Evolutionary conservation across 2,797 vertebrate genomes (phyloP).

Genomic region (Thunnus albacares): DNA sequence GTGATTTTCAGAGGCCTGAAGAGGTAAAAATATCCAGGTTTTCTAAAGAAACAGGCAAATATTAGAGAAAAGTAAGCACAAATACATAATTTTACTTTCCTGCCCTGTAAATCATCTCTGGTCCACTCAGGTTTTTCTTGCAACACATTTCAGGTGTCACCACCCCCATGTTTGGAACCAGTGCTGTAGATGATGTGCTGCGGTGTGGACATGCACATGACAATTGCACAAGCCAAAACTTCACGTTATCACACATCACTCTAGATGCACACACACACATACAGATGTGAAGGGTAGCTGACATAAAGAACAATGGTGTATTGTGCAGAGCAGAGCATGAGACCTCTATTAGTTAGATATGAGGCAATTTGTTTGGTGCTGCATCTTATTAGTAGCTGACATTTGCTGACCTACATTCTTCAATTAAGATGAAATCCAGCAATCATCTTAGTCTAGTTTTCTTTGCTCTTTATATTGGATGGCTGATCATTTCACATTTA

Average conservation of each 20-base stretch:
- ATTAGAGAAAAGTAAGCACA: too few species aligned
- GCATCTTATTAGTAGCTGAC: conserved; percentile 16
- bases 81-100: too few species aligned
- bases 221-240: neutral
- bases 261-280: conserved; percentile 20
- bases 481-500: neutral
- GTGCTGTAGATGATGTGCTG: neutral
- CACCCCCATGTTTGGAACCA: neutral
- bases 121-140: too few species aligned
- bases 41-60: too few species aligned
- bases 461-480: neutral
- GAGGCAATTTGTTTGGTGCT: conserved; percentile 30
- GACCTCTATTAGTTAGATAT: conserved; percentile 21
- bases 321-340: conserved; percentile 8
- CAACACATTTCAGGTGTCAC: too few species aligned
- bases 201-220: neutral
- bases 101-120: too few species aligned
- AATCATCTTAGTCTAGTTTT: conserved; percentile 8
- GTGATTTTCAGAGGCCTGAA: neutral
- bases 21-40: too few species aligned
- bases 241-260: neutral
- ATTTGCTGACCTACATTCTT: conserved; percentile 18
- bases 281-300: neutral
- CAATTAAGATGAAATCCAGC: conserved; percentile 22
- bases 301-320: conserved; percentile 26